Percentiles rank a stretch among this genome's conserved stretches.
Evolutionary conservation across 1,140 invertebrate genomes (phyloP).

Genomic region (Oreohelix idahoensis): DNA sequence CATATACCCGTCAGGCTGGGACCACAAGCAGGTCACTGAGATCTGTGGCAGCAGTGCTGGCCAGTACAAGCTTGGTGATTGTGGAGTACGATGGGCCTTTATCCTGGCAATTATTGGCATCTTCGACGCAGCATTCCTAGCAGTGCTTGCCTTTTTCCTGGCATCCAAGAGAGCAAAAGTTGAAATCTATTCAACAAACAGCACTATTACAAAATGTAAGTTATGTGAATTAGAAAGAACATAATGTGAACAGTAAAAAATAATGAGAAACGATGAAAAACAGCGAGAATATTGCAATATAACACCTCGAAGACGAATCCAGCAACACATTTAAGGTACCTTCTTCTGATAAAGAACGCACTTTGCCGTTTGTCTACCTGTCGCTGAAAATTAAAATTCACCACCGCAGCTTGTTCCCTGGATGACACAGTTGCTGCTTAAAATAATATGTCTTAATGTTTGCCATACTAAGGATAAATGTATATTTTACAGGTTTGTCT

Average conservation of each 20-base stretch:
- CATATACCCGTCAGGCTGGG: slow-evolving; percentile 94
- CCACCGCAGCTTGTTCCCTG: no score
- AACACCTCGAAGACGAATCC: no score
- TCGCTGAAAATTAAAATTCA: no score
- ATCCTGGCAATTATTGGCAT: slow-evolving; percentile 93
- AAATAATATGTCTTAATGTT: no score
- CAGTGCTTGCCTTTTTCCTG: slow-evolving; percentile 93
- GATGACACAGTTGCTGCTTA: no score
- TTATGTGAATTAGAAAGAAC: slow-evolving; percentile 8
- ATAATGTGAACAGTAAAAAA: not conserved
- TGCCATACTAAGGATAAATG: no score
- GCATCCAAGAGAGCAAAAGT: slow-evolving; percentile 78
- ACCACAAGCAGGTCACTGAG: slow-evolving; percentile 83
- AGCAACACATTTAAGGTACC: no score
- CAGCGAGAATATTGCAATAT: not conserved
- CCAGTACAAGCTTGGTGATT: slow-evolving; percentile 84
- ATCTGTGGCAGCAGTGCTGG: slow-evolving; percentile 87
- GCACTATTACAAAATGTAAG: slow-evolving; percentile 68
- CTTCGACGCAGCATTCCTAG: slow-evolving; percentile 89
- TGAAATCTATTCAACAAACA: slow-evolving; percentile 56
- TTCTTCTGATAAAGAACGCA: no score
- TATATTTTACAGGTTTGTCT: no score
- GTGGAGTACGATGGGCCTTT: slow-evolving; percentile 95
- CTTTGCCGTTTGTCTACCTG: no score
- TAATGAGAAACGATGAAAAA: not conserved